Evolutionary conservation across 2,797 vertebrate species (phyloP), one percentile per base, ranked within the genome.

Genomic region (Clarias fuscus): DNA sequence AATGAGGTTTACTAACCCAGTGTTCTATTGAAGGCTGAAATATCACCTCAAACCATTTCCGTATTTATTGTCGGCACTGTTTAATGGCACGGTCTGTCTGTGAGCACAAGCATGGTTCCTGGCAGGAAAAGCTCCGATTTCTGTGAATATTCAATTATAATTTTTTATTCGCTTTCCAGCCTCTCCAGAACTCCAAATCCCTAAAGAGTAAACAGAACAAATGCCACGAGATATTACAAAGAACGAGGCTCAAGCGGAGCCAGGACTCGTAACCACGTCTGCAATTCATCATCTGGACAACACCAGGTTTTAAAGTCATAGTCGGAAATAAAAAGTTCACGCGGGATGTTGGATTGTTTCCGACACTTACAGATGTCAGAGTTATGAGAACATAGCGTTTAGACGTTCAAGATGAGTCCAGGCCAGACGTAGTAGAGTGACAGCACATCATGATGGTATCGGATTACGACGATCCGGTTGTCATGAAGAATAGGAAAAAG

Each of bases 1-100:
- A 80, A 80, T 80, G 78, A 80, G 78, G 78, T 80, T 62, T 80
- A 80, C 77, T 64, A 80, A 79, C 22, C 59, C 59, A 64, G 7
- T 64, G 59, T 80, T 64, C 59, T 40, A 15, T 43, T 6, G 37
- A 80, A 40, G 22, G 59, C 78, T 40, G 78, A n/a, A 80, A 80
- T 80, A 80, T 80, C 61, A 80, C 78, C 78, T 40, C 78, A 15
- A 53, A 64, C 78, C 59, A 43, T 64, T 43, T 80, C 43, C 33
- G n/a, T 62, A 4, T 37, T 62, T 40, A 62, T 64, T 43, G 56
- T 37, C 17, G 4, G 27, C 76, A 24, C 30, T 62, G 59, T 62
- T 79, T 40, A 79, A 40, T 62, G 22, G 53, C 20, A 24, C 1
- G 58, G 7, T 20, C n/a, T 37, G 75, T 20, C 56, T 7, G 13